Conservation (phyloP, 2,113 vertebrate genomes). For the Elanoides forficatus region DNA sequence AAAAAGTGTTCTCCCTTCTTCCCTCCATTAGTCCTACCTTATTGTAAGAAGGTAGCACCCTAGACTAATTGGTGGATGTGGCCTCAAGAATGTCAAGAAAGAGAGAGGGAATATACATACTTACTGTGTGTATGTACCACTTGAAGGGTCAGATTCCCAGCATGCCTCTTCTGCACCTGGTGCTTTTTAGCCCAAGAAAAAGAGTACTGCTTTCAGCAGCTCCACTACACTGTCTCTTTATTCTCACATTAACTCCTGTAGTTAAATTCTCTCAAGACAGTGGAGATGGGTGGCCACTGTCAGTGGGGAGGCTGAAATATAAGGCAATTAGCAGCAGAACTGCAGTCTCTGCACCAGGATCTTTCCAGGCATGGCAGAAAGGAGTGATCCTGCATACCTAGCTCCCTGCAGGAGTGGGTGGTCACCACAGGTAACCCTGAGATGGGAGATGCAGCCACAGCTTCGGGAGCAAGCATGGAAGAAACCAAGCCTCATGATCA, state of each 20-base stretch:
- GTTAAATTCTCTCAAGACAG: background rate
- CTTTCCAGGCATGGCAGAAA: background rate
- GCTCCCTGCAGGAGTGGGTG: background rate
- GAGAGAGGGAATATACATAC: background rate
- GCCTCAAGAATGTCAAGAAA: background rate
- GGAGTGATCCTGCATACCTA: background rate
- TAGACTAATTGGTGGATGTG: background rate
- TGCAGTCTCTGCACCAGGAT: background rate
- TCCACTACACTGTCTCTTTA: background rate
- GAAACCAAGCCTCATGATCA: background rate
- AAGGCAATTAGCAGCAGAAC: background rate
- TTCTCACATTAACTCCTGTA: background rate
- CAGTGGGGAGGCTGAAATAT: background rate
- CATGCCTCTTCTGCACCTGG: background rate
- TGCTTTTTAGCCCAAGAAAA: background rate
- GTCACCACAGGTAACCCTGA: background rate
- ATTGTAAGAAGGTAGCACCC: background rate
- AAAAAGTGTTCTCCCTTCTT: background rate
- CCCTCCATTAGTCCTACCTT: background rate
- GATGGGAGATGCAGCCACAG: background rate
- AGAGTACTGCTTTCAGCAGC: background rate
- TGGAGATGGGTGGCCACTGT: background rate
- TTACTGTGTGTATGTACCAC: no score
- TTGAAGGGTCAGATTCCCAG: background rate
- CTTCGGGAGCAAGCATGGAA: background rate